Evolutionary conservation across 2,888 invertebrate species (phyloP).

Genomic region (Enoplolaimus lenunculus): DNA sequence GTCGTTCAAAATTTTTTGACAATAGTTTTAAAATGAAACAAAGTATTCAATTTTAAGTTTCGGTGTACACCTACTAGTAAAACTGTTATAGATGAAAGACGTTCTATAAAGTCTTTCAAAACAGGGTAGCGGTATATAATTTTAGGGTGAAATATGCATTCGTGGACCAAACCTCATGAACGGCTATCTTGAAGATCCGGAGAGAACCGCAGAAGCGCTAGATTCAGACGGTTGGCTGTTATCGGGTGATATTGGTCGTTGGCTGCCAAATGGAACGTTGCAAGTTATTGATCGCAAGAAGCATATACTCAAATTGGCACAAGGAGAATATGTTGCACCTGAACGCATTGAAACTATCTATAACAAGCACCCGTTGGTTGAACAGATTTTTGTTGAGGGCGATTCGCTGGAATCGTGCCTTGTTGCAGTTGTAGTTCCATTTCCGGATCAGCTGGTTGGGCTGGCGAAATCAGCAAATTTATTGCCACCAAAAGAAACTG

Average conservation of each 20-base stretch:
- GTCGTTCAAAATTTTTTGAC: too few relatives aligned
- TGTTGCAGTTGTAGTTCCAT: constrained; percentile 44
- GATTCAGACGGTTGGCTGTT: constrained; percentile 48
- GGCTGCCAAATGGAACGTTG: constrained; percentile 57
- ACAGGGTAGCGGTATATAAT: too few relatives aligned
- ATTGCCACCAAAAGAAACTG: not conserved
- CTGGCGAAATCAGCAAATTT: constrained; percentile 24
- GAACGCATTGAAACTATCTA: constrained; percentile 45
- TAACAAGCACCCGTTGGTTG: constrained; percentile 38
- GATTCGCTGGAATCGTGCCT: constrained; percentile 41
- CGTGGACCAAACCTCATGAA: constrained; percentile 34
- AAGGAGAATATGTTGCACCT: constrained; percentile 46
- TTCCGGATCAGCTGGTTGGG: constrained; percentile 35
- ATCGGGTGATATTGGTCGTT: constrained; percentile 79
- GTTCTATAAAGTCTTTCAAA: too few relatives aligned
- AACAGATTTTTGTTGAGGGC: constrained; percentile 44
- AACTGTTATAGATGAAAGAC: too few relatives aligned
- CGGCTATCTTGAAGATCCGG: constrained; percentile 66
- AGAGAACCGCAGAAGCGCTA: constrained; percentile 72
- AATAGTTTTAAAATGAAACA: too few relatives aligned
- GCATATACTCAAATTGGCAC: constrained; percentile 45
- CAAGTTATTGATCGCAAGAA: constrained; percentile 46
- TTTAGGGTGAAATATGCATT: constrained; percentile 32
- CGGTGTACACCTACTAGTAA: too few relatives aligned
- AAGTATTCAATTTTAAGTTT: too few relatives aligned